A percentile compares a stretch with the other conserved stretches of the same genome.
phyloP scores from a whole-genome alignment of 2,797 vertebrate genomes.

The Dromococcyx pavoninus region DNA sequence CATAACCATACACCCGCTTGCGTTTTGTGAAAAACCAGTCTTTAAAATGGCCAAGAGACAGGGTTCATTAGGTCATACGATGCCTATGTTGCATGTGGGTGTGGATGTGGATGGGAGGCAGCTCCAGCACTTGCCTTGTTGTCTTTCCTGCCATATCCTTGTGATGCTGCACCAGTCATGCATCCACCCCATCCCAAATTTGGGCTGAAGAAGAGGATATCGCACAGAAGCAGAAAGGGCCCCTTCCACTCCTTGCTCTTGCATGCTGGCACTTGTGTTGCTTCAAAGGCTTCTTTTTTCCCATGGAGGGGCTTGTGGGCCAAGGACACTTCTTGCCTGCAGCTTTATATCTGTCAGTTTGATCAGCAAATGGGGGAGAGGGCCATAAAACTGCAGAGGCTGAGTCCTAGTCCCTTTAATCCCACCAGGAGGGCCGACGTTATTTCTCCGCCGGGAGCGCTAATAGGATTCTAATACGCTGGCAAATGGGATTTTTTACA shows the following conservation, averaged over 20 bases:
- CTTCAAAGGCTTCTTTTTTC: conserved; percentile 42
- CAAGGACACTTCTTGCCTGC: conserved; percentile 72
- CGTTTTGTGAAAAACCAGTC: neutral
- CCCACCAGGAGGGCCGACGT: conserved; percentile 70
- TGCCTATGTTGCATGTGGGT: accelerated
- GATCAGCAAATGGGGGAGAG: conserved; percentile 65
- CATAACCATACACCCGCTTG: neutral
- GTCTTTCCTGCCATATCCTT: neutral
- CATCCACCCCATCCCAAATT: neutral
- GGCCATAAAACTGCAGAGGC: conserved; percentile 66
- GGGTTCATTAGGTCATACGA: accelerated
- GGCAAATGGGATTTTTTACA: conserved; percentile 84
- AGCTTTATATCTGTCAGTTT: conserved; percentile 75
- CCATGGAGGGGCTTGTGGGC: conserved; percentile 57
- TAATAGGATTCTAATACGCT: conserved; percentile 81
- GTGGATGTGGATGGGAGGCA: no score
- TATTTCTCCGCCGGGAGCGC: conserved; percentile 75
- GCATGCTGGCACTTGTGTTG: neutral
- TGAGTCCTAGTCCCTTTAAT: conserved; percentile 71
- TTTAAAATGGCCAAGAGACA: neutral
- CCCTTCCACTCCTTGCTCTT: neutral
- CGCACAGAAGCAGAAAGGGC: neutral
- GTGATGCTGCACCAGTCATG: neutral
- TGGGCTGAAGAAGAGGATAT: neutral
- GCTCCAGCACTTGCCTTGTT: accelerated